These are phyloP conservation scores for Mya arenaria DNA, from an alignment of 1,140 invertebrate genomes.

Conservation along the genomic window DNA sequence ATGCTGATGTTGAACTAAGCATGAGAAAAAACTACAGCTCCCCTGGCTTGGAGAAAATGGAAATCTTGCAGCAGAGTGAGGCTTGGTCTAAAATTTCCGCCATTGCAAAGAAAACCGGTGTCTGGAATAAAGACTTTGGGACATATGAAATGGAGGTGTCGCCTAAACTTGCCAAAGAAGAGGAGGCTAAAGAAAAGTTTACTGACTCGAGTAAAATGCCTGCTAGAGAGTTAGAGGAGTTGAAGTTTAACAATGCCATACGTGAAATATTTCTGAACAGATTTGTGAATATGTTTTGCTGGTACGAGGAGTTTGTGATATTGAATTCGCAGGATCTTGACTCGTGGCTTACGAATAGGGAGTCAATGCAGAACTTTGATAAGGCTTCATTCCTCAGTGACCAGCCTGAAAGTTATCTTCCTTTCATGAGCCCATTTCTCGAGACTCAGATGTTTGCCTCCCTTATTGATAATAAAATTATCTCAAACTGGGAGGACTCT, in stretches of 20 bases:
- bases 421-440: constrained; percentile 96
- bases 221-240: constrained; percentile 76
- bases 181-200: constrained; percentile 77
- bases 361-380: constrained; percentile 97
- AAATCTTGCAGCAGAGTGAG: constrained; percentile 84
- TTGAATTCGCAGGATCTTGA: constrained; percentile 92
- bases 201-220: constrained; percentile 66
- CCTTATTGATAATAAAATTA: constrained; percentile 97
- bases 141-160: constrained; percentile 67
- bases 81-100: constrained; percentile 90
- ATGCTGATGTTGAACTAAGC: constrained; percentile 12
- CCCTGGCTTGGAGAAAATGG: constrained; percentile 73
- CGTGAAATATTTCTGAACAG: constrained; percentile 97
- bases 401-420: constrained; percentile 96
- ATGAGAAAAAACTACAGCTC: constrained; percentile 61
- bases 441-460: constrained; percentile 99
- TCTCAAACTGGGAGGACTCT: constrained; percentile 87
- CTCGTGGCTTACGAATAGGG: constrained; percentile 92
- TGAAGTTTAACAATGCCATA: constrained; percentile 95
- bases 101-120: constrained; percentile 88
- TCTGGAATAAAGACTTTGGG: constrained; percentile 77
- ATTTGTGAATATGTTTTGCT: constrained; percentile 97
- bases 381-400: constrained; percentile 99
- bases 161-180: constrained; percentile 81
- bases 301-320: constrained; percentile 98